Percentiles rank a stretch among this genome's conserved stretches.
phyloP scores from a whole-genome alignment of 30 jellyfish, hydroid and myxozoan species.

The Hydractinia echinata region DNA sequence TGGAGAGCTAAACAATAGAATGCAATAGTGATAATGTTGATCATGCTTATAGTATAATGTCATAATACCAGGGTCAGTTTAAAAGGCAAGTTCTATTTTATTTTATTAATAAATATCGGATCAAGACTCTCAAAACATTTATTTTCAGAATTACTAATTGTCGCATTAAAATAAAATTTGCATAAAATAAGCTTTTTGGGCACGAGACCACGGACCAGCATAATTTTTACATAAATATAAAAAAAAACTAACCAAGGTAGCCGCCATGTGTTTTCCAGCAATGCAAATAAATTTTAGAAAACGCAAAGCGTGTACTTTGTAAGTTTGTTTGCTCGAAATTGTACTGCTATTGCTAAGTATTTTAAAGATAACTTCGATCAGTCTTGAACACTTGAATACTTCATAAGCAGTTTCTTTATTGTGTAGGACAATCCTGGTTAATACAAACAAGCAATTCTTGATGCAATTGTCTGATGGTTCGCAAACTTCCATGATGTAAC shows the following conservation, averaged over 20 bases:
- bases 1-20: not conserved
- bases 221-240: not conserved
- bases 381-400: constrained; percentile 69
- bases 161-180: too few relatives aligned
- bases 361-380: constrained; percentile 29
- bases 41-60: not conserved
- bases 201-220: too few relatives aligned
- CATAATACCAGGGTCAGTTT: not conserved
- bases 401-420: constrained; percentile 60
- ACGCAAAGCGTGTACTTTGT: constrained; percentile 42
- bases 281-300: constrained; percentile 42
- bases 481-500: constrained; percentile 64
- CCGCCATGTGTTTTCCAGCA: constrained; percentile 61
- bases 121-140: too few relatives aligned
- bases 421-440: constrained; percentile 65
- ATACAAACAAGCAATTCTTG: constrained; percentile 43
- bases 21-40: not conserved
- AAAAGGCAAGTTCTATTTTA: too few relatives aligned
- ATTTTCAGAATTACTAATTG: too few relatives aligned
- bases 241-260: constrained; percentile 50
- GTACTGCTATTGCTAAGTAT: not conserved
- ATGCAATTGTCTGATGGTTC: constrained; percentile 46
- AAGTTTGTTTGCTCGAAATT: not conserved
- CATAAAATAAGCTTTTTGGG: too few relatives aligned
- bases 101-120: too few relatives aligned